phyloP scores from a whole-genome alignment of 1,140 invertebrate species.

The Lucilia sericata region DNA sequence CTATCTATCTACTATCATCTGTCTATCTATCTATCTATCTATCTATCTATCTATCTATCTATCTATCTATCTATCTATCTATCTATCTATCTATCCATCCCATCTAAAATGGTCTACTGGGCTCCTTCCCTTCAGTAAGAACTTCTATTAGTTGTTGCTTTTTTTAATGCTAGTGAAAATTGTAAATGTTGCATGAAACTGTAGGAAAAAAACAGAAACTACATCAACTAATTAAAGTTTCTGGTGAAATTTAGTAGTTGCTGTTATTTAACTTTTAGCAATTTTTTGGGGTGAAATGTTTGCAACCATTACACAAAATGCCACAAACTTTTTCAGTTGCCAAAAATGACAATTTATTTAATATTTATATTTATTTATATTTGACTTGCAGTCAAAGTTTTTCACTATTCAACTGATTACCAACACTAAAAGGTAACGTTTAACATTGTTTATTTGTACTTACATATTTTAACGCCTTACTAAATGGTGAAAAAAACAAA shows the following conservation, averaged over 20 bases:
- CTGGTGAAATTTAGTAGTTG: not conserved
- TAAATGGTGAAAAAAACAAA: too few species aligned
- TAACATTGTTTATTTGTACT: too few species aligned
- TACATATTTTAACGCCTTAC: too few species aligned
- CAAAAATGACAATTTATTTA: constrained; percentile 5
- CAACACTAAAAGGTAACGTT: too few species aligned
- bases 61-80: too few species aligned
- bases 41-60: too few species aligned
- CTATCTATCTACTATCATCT: too few species aligned
- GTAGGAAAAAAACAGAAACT: not conserved
- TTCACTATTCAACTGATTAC: not conserved
- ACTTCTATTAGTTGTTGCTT: not conserved
- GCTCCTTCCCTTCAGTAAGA: not conserved
- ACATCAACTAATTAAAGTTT: constrained; percentile 12
- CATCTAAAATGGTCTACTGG: not conserved
- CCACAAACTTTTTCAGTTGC: not conserved
- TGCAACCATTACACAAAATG: not conserved
- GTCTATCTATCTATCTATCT: too few species aligned
- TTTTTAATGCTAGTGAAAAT: not conserved
- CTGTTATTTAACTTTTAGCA: not conserved
- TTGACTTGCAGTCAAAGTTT: not conserved
- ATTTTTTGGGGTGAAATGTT: not conserved
- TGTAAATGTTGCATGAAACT: constrained; percentile 2
- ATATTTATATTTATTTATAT: not conserved
- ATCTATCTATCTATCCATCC: too few species aligned